Base-by-base conservation (phyloP, 2,888 invertebrate genomes). In the Melangyna quadrimaculata region DNA sequence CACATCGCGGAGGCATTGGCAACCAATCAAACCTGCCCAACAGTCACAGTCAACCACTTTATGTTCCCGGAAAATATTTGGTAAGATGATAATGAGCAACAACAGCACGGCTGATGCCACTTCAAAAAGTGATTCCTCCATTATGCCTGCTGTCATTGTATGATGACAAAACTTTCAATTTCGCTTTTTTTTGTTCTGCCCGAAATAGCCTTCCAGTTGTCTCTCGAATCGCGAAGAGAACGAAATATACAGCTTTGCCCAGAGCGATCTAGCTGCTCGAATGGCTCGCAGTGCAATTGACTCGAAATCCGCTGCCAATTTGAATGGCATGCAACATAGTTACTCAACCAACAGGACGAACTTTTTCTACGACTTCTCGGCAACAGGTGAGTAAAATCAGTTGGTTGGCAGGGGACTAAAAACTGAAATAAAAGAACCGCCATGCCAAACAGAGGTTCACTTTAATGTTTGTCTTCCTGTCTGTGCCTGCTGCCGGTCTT, bases 51-150 rank as follows among this genome's bases (percentile, higher is more conserved):
- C 96, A 97, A 92, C 96, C 97, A 87, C 95, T 97, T 92, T 97
- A 97, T 93, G 97, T 96, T 91, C 97, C 97, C 89, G 97, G 97
- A 91, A 97, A 97, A 94, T 97, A 97, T 94, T 96, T 96, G 94
- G 97, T 97, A 93, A 95, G 96, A 93, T 27, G 35, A 88, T 77
- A 71, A 70, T 70, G 53, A 51, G 12, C 65, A 51, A 27, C 24
- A 51, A 7, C 24, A 51, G 2, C n/a, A 51, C 24, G 9, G 3
- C 7, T 51, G 51, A 14, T 24, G 24, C 51, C 14, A 51, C 24
- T 12, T 51, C 2, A 5, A 37, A 70, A 70, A 70, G 6, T 51
- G 69, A 24, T 57, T 29, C 27, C 19, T 32, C 12, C 59, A 59
- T 63, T 61, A 22, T 48, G 29, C 10, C 29, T 29, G 27, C 3